phyloP scores from a whole-genome alignment of 1,140 invertebrate species.

The Neodiprion virginianus region DNA sequence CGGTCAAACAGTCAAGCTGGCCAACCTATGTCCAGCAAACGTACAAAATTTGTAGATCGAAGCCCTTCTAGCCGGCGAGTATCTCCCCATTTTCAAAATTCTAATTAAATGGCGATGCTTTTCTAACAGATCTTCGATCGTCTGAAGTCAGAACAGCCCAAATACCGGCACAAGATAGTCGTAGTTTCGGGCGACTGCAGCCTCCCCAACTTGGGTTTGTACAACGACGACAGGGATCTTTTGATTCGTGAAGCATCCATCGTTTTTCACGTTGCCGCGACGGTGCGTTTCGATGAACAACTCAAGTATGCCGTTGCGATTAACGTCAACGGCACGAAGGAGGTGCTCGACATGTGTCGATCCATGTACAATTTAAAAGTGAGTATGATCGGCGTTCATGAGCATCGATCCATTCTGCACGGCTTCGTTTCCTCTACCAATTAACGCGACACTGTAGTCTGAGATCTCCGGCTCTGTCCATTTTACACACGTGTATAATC shows the following conservation, averaged over 20 bases:
- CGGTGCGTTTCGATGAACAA: constrained; percentile 86
- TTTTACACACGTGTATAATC: too few species aligned
- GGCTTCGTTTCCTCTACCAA: too few species aligned
- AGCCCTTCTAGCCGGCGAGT: too few species aligned
- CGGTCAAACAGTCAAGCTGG: constrained; percentile 4
- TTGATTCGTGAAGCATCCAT: constrained; percentile 71
- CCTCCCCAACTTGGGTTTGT: constrained; percentile 68
- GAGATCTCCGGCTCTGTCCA: too few species aligned
- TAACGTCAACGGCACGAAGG: constrained; percentile 67
- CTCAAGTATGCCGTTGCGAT: constrained; percentile 69
- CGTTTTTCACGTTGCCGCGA: constrained; percentile 88
- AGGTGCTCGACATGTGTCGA: constrained; percentile 65
- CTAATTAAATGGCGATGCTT: not conserved
- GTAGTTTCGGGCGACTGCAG: constrained; percentile 71
- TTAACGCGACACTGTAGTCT: too few species aligned
- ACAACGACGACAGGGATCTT: constrained; percentile 63
- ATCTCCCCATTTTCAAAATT: too few species aligned
- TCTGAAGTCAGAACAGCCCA: constrained; percentile 49
- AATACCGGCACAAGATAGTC: constrained; percentile 64
- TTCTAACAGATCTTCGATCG: constrained; percentile 47
- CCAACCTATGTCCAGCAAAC: not conserved
- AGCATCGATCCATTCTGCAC: not conserved
- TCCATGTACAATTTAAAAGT: constrained; percentile 70
- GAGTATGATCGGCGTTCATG: constrained; percentile 35
- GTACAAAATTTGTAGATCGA: too few species aligned